Evolutionary conservation across 2,113 vertebrate genomes (phyloP).

Genomic region (Mohoua ochrocephala): DNA sequence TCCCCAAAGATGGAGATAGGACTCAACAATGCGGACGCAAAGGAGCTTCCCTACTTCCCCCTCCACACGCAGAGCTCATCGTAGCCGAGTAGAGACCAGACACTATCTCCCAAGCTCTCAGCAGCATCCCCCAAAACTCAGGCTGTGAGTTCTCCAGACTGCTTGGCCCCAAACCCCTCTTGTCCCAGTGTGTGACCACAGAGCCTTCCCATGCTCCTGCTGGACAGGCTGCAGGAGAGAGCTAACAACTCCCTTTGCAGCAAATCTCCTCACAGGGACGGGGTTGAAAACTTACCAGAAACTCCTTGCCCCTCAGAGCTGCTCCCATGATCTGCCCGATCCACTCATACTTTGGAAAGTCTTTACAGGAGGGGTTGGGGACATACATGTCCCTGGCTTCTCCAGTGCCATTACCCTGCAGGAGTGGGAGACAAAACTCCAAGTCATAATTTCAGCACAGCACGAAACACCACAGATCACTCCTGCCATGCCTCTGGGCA

Average conservation of each 20-base stretch:
- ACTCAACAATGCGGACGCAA: not conserved
- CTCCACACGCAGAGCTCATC: not conserved
- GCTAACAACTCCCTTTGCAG: not conserved
- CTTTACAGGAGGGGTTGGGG: slow-evolving; percentile 92
- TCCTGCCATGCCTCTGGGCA: not conserved
- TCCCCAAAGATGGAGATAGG: not conserved
- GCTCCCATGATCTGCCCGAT: slow-evolving; percentile 98
- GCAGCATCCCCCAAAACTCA: not conserved
- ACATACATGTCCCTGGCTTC: slow-evolving; percentile 96
- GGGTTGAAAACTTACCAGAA: slow-evolving; percentile 79
- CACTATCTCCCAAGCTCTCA: not conserved
- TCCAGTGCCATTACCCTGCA: slow-evolving; percentile 83
- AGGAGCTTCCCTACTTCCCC: not conserved
- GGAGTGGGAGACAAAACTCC: not conserved
- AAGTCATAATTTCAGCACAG: not conserved
- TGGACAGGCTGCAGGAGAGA: not conserved
- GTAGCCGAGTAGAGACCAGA: not conserved
- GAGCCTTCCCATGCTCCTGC: not conserved
- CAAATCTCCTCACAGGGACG: not conserved
- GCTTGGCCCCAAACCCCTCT: not conserved
- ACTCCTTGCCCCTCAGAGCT: slow-evolving; percentile 93
- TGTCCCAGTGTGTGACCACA: not conserved
- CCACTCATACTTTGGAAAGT: slow-evolving; percentile 93
- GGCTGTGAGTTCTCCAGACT: not conserved
- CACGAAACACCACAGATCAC: not conserved